phyloP scores from a whole-genome alignment of 2,888 invertebrate genomes.

The Troides helena region DNA sequence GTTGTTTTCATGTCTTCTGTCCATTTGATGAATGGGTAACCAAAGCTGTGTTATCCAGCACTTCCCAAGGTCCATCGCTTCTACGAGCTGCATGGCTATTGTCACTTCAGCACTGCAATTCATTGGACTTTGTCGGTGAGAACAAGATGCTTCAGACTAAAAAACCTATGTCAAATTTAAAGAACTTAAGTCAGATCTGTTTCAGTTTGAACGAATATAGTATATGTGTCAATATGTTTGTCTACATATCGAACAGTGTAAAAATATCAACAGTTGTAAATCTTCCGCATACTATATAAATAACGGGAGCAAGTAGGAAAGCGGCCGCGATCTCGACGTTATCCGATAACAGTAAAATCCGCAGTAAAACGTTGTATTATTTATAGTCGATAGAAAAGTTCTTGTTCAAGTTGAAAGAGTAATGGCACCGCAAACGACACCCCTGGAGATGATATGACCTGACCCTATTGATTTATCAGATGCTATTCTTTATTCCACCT shows the following conservation, averaged over 20 bases:
- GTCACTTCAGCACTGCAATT: too few relatives aligned
- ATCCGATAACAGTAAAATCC: conserved; percentile 73
- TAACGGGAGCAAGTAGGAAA: conserved; percentile 49
- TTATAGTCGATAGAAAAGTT: conserved; percentile 54
- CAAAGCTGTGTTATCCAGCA: too few relatives aligned
- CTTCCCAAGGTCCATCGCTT: too few relatives aligned
- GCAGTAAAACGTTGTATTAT: conserved; percentile 68
- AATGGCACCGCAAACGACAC: conserved; percentile 48
- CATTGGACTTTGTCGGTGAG: too few relatives aligned
- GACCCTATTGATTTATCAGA: conserved; percentile 26
- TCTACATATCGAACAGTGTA: background rate
- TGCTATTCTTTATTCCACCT: background rate
- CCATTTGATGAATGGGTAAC: too few relatives aligned
- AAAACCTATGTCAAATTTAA: too few relatives aligned
- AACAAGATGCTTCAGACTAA: too few relatives aligned
- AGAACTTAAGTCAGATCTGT: too few relatives aligned
- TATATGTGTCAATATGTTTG: too few relatives aligned
- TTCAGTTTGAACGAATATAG: too few relatives aligned
- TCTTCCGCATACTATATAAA: conserved; percentile 21
- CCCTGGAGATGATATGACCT: conserved; percentile 35
- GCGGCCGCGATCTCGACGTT: conserved; percentile 51
- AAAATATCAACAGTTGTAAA: conserved; percentile 36
- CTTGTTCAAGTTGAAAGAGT: conserved; percentile 44
- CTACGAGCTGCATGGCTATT: too few relatives aligned
- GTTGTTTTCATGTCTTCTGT: too few relatives aligned